phyloP scores from a whole-genome alignment of 2,888 invertebrate species.

The Adelognathus sp. region DNA sequence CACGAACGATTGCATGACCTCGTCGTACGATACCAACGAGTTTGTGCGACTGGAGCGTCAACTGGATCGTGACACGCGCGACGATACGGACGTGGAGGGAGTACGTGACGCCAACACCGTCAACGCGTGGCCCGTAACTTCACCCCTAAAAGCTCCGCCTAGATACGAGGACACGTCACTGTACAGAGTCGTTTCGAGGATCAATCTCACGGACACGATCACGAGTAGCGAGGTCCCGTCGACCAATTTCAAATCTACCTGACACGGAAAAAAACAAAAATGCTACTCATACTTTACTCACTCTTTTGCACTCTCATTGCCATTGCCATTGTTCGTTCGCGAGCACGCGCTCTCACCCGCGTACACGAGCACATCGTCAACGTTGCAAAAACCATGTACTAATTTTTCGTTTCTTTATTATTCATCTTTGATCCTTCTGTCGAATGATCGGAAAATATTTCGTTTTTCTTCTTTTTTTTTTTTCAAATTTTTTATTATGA shows the following conservation, averaged over 20 bases:
- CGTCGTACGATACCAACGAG: constrained; percentile 71
- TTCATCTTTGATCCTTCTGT: background rate
- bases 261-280: too few relatives aligned
- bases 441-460: background rate
- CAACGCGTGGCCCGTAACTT: constrained; percentile 10
- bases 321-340: too few relatives aligned
- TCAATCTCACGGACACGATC: constrained; percentile 62
- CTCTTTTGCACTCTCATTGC: too few relatives aligned
- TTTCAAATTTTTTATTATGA: background rate
- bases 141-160: constrained; percentile 56
- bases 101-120: background rate
- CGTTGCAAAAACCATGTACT: too few relatives aligned
- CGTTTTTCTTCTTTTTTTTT: background rate
- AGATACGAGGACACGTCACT: constrained; percentile 69
- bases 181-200: constrained; percentile 64
- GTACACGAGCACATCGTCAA: too few relatives aligned
- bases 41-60: constrained; percentile 69
- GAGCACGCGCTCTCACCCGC: too few relatives aligned
- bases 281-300: too few relatives aligned
- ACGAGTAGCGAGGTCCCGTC: constrained; percentile 30
- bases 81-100: background rate
- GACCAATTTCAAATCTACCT: background rate
- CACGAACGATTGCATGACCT: constrained; percentile 57
- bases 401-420: background rate
- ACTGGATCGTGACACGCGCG: constrained; percentile 26